Percentiles rank a stretch among this genome's conserved stretches.
Conservation (phyloP, 2,113 vertebrate genomes). For the Coryphaenoides rupestris region DNA sequence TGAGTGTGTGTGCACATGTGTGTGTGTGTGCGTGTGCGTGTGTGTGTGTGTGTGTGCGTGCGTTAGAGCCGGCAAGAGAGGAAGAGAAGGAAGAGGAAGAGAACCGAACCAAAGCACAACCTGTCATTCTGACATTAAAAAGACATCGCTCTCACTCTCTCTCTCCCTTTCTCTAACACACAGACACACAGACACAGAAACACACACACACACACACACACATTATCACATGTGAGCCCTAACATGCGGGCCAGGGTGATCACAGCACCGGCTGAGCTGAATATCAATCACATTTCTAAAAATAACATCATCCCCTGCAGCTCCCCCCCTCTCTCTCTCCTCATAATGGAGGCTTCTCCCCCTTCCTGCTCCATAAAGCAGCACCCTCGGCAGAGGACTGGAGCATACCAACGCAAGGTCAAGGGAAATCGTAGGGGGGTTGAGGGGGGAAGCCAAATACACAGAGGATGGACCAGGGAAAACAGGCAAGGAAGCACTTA, state of each 20-base stretch:
- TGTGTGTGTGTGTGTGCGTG: no score
- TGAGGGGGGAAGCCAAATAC: constrained; percentile 41
- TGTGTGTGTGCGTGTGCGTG: no score
- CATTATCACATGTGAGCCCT: constrained; percentile 20
- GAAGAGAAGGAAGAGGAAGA: not conserved
- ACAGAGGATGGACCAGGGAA: constrained; percentile 1
- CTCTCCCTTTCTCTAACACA: no score
- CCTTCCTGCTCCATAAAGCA: constrained; percentile 67
- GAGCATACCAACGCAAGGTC: constrained; percentile 73
- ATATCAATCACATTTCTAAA: constrained; percentile 70
- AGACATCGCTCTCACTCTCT: no score
- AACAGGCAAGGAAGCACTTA: not conserved
- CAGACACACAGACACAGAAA: not conserved
- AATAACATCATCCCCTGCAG: constrained; percentile 58
- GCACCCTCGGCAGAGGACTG: constrained; percentile 58
- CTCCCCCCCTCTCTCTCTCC: constrained; percentile 44
- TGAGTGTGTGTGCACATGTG: not conserved
- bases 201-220: constrained; percentile 24
- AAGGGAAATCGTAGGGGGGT: constrained; percentile 39
- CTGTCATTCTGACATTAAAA: not conserved
- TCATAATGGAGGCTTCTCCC: constrained; percentile 48
- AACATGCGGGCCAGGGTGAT: constrained; percentile 25
- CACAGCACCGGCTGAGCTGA: constrained; percentile 34
- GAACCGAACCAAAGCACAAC: not conserved
- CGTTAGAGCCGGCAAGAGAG: not conserved